phyloP scores from a whole-genome alignment of 2,113 vertebrate species.

The Etia nguti region DNA sequence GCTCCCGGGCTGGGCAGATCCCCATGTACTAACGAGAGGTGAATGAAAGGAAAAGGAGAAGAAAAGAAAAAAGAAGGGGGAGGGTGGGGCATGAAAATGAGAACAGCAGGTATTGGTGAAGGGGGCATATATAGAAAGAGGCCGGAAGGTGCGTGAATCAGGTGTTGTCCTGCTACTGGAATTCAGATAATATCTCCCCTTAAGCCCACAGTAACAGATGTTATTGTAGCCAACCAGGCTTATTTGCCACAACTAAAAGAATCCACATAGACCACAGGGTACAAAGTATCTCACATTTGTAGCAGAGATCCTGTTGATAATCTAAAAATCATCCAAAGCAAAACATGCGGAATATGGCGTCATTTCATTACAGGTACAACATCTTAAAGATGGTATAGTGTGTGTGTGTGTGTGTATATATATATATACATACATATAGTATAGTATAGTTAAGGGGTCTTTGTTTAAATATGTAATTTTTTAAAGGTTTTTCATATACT shows the following conservation, averaged over 20 bases:
- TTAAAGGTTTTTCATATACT: neutral
- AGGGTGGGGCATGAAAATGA: neutral
- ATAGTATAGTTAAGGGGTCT: rapidly evolving
- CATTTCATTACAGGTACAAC: neutral
- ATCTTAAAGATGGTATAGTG: neutral
- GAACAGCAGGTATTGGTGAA: neutral
- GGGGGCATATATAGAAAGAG: neutral
- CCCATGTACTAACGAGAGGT: no score
- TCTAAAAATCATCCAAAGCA: neutral
- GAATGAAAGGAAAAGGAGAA: no score
- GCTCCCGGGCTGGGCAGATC: rapidly evolving
- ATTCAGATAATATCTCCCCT: neutral
- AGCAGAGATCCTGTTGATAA: neutral
- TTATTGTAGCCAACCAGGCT: neutral
- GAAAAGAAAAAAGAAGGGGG: no score
- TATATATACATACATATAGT: no score
- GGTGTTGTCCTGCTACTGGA: neutral
- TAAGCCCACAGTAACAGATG: neutral
- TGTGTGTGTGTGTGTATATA: no score
- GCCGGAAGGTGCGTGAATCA: neutral
- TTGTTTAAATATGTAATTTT: neutral
- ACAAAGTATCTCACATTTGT: neutral
- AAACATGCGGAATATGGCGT: neutral
- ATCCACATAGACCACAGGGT: neutral
- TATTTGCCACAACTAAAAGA: neutral